Conservation (phyloP, 2,113 vertebrate genomes). For the Kryptolebias marmoratus region DNA sequence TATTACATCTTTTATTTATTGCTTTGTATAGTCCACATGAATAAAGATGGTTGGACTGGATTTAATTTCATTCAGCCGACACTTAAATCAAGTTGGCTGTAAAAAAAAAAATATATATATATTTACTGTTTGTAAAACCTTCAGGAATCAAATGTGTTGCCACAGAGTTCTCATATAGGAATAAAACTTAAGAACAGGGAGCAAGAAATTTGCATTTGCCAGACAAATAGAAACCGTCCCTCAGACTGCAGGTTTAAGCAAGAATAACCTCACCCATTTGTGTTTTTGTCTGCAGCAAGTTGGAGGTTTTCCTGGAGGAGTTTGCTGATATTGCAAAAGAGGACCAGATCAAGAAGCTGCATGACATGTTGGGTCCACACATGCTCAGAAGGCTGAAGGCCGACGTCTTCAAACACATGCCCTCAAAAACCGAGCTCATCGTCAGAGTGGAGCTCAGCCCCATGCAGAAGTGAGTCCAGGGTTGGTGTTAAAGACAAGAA, state of each 20-base stretch:
- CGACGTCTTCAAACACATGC: slow-evolving; percentile 99
- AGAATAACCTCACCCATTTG: background rate
- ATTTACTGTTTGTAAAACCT: too few relatives aligned
- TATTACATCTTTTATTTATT: too few relatives aligned
- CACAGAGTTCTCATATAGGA: too few relatives aligned
- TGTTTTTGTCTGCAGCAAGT: slow-evolving; percentile 82
- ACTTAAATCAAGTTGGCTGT: too few relatives aligned
- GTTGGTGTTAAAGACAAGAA: background rate
- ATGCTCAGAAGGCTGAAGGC: slow-evolving; percentile 97
- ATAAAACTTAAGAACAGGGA: background rate
- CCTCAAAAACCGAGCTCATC: slow-evolving; percentile 96
- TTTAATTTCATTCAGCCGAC: too few relatives aligned
- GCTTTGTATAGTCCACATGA: too few relatives aligned
- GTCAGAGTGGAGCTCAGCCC: slow-evolving; percentile 97
- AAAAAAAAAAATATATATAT: too few relatives aligned
- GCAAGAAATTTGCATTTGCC: background rate
- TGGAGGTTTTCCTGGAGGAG: slow-evolving; percentile 97
- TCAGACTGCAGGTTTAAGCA: background rate
- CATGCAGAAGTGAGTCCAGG: slow-evolving; percentile 93
- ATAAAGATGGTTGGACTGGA: too few relatives aligned
- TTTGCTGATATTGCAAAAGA: slow-evolving; percentile 99
- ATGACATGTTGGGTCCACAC: slow-evolving; percentile 98
- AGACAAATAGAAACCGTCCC: too few relatives aligned
- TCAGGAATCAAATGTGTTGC: too few relatives aligned
- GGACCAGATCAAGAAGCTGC: slow-evolving; percentile 98